phyloP scores from a whole-genome alignment of 1,140 invertebrate species.

The Drosophila jambulina region DNA sequence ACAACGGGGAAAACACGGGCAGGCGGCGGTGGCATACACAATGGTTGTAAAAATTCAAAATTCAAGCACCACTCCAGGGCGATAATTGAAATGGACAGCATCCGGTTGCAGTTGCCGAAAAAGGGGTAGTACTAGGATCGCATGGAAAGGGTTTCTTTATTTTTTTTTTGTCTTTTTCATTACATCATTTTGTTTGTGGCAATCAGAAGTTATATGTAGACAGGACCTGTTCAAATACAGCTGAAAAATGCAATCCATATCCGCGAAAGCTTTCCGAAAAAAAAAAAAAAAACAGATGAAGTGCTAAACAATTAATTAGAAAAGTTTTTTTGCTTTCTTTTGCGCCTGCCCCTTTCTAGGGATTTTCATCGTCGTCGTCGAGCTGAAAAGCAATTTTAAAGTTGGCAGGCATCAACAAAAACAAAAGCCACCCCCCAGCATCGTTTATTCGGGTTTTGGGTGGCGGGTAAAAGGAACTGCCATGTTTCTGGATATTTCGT shows the following conservation, averaged over 20 bases:
- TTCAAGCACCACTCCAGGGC: constrained; percentile 76
- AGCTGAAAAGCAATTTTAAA: constrained; percentile 66
- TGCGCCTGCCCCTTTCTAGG: neutral
- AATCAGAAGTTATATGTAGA: constrained; percentile 5
- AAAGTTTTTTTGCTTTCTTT: constrained; percentile 54
- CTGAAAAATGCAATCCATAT: constrained; percentile 2
- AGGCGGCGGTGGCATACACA: constrained; percentile 25
- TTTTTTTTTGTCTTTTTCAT: neutral
- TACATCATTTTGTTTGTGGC: constrained; percentile 3
- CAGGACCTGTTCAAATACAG: constrained; percentile 3
- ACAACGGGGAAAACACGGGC: constrained; percentile 39
- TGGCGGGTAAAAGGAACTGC: constrained; percentile 25
- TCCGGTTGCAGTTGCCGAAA: constrained; percentile 66
- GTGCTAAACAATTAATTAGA: constrained; percentile 77
- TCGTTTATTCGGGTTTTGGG: constrained; percentile 25
- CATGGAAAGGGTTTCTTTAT: constrained; percentile 8
- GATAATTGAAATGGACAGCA: constrained; percentile 82
- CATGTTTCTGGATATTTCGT: constrained; percentile 12
- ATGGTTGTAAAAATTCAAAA: constrained; percentile 76
- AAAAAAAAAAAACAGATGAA: constrained; percentile 43
- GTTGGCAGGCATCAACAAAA: constrained; percentile 54
- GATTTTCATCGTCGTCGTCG: constrained; percentile 1
- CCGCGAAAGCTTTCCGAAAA: constrained; percentile 13
- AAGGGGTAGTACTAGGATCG: constrained; percentile 34
- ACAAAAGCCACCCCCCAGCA: constrained; percentile 25